Percentiles rank a stretch among this genome's conserved stretches.
phyloP scores from a whole-genome alignment of 2,888 invertebrate genomes.

The Pteria penguin region DNA sequence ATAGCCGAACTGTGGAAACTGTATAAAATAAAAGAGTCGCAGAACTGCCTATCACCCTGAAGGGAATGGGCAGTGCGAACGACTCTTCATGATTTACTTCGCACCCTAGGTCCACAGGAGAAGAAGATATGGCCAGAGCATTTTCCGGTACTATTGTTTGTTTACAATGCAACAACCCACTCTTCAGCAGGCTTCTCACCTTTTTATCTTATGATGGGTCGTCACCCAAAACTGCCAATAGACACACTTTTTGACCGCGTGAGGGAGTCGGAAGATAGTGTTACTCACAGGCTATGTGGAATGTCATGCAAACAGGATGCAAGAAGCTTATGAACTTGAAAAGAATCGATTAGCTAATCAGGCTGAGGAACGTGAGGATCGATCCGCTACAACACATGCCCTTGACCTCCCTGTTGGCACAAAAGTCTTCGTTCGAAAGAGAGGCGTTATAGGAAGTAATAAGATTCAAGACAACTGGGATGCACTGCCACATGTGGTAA shows the following conservation, averaged over 20 bases:
- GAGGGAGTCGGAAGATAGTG: neutral
- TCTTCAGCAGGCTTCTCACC: conserved; percentile 44
- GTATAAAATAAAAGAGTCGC: conserved; percentile 47
- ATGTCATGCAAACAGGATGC: conserved; percentile 1
- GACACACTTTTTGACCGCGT: conserved; percentile 8
- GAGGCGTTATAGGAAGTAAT: conserved; percentile 13
- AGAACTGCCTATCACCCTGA: conserved; percentile 53
- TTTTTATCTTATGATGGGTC: conserved; percentile 44
- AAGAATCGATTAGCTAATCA: conserved; percentile 2
- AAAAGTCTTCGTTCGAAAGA: neutral
- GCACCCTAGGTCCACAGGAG: conserved; percentile 37
- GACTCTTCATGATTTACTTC: conserved; percentile 52
- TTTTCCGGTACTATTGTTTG: conserved; percentile 46
- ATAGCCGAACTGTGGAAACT: conserved; percentile 46
- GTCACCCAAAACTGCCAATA: conserved; percentile 35
- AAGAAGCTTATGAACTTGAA: conserved; percentile 9
- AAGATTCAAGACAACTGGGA: conserved; percentile 15
- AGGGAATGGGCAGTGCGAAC: conserved; percentile 54
- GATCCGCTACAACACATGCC: neutral
- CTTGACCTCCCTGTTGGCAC: neutral
- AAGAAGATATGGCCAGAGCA: conserved; percentile 51
- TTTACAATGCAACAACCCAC: conserved; percentile 44
- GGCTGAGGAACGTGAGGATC: neutral
- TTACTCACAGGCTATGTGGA: neutral
- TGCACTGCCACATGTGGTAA: neutral